These are phyloP conservation scores for Phalanger gymnotis DNA, from an alignment of 2,797 vertebrate genomes.

Conservation along the genomic window DNA sequence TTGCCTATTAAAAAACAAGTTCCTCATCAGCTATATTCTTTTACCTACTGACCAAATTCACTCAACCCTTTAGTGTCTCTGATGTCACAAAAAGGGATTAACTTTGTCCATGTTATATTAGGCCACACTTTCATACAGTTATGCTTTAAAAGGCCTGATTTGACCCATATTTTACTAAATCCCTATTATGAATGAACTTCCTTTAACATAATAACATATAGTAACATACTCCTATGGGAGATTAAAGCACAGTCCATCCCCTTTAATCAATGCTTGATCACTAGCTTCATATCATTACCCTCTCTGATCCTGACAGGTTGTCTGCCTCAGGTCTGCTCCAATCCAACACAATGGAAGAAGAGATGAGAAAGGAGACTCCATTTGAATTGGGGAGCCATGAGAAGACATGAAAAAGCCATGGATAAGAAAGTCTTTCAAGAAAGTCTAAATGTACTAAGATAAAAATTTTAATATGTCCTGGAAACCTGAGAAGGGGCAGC, in stretches of 20 bases:
- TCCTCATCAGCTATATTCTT: neutral
- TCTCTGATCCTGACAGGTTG: neutral
- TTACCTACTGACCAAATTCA: neutral
- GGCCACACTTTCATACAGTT: neutral
- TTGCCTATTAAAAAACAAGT: neutral
- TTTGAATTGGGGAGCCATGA: neutral
- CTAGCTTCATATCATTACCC: neutral
- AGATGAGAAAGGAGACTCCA: neutral
- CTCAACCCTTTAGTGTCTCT: neutral
- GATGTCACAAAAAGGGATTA: neutral
- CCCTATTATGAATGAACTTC: neutral
- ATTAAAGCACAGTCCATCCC: neutral
- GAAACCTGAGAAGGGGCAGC: neutral
- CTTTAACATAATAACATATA: neutral
- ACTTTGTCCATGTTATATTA: neutral
- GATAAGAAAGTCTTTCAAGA: conserved; percentile 7
- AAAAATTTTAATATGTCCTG: neutral
- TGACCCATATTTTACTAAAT: neutral
- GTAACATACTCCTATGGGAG: neutral
- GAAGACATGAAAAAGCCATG: no score
- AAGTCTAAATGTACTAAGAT: conserved; percentile 8
- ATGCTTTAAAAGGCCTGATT: neutral
- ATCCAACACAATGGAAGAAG: neutral
- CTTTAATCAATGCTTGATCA: neutral
- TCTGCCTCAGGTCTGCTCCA: neutral